phyloP scores from a whole-genome alignment of 2,888 invertebrate genomes.

The Cremastobaeus sp. region DNA sequence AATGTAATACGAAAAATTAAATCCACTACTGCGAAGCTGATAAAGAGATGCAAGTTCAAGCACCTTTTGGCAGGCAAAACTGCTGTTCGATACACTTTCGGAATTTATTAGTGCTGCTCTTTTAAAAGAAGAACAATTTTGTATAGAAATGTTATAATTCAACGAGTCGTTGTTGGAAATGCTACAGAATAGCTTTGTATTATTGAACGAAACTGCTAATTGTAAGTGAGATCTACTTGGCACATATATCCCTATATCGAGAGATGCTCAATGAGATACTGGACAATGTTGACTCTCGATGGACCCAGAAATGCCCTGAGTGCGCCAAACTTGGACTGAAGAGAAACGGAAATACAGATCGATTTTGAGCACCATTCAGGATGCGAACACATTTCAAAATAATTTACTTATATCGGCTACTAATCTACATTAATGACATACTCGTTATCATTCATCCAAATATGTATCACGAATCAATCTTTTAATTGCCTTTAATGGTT shows the following conservation, averaged over 20 bases:
- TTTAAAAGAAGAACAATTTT: too few relatives aligned
- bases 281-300: conserved; percentile 43
- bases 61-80: too few relatives aligned
- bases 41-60: too few relatives aligned
- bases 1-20: too few relatives aligned
- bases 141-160: background rate
- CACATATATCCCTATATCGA: conserved; percentile 37
- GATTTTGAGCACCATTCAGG: conserved; percentile 39
- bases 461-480: too few relatives aligned
- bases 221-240: conserved; percentile 49
- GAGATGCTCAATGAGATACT: conserved; percentile 47
- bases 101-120: too few relatives aligned
- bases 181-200: conserved; percentile 16
- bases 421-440: background rate
- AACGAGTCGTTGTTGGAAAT: conserved; percentile 19
- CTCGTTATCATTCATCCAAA: too few relatives aligned
- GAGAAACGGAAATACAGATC: conserved; percentile 32
- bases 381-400: conserved; percentile 22
- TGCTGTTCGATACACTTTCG: too few relatives aligned
- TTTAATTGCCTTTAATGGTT: too few relatives aligned
- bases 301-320: conserved; percentile 39
- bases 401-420: conserved; percentile 15
- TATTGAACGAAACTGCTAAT: conserved; percentile 44
- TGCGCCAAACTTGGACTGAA: conserved; percentile 28
- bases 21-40: too few relatives aligned